Conservation (phyloP, 2,113 vertebrate genomes). For the Pedionomus torquatus region DNA sequence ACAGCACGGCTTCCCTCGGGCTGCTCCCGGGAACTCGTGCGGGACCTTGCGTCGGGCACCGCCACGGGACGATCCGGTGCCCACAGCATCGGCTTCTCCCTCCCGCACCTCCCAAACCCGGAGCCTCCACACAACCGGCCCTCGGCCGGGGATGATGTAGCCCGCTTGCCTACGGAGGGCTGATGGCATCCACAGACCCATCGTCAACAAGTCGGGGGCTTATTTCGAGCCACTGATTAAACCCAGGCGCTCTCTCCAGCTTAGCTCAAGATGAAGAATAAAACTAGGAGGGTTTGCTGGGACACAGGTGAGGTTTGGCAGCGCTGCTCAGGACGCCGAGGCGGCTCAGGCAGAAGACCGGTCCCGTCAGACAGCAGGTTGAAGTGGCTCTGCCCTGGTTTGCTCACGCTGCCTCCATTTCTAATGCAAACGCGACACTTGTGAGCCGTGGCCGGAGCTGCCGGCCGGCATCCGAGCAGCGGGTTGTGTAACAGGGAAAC, state of each 20-base stretch:
- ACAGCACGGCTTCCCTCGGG: background rate
- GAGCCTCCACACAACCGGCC: background rate
- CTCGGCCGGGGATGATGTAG: background rate
- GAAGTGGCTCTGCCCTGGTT: background rate
- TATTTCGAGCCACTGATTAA: background rate
- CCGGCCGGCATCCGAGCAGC: background rate
- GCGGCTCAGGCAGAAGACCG: background rate
- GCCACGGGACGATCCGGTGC: background rate
- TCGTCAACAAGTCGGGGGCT: background rate
- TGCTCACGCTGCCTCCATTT: background rate
- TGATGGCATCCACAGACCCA: background rate
- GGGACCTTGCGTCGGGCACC: background rate
- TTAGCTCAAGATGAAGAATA: background rate
- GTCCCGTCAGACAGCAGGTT: background rate
- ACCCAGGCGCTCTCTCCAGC: no score
- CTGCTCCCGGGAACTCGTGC: background rate
- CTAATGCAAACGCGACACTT: background rate
- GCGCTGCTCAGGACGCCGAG: background rate
- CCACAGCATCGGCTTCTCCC: background rate
- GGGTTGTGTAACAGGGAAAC: conserved; percentile 31
- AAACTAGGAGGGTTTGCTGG: background rate
- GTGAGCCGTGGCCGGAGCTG: background rate
- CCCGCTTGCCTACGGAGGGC: background rate
- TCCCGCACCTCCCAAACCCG: background rate
- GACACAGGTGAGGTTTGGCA: background rate